phyloP scores from a whole-genome alignment of 2,113 vertebrate genomes.

The Chamaetylas fuelleborni region DNA sequence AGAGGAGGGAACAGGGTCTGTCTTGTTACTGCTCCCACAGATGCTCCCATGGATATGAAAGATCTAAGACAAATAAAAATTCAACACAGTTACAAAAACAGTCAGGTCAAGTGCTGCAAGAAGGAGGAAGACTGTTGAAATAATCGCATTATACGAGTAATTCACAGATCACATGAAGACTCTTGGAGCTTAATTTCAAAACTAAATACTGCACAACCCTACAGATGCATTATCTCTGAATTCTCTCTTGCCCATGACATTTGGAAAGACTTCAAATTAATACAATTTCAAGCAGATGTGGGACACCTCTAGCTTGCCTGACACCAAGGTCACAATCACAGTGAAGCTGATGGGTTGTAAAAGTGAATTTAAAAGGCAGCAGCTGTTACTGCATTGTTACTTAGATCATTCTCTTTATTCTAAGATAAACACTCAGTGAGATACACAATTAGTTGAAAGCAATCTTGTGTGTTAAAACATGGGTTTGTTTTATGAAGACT shows the following conservation, averaged over 20 bases:
- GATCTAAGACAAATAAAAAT: conserved; percentile 72
- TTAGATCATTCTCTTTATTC: neutral
- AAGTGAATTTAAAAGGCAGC: neutral
- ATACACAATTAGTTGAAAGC: neutral
- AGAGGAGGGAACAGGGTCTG: conserved; percentile 75
- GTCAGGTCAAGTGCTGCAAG: neutral
- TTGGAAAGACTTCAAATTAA: neutral
- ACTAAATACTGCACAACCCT: neutral
- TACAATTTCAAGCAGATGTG: neutral
- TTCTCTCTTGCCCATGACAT: neutral
- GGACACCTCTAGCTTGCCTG: neutral
- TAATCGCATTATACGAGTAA: neutral
- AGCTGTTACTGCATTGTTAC: neutral
- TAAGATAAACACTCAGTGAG: neutral
- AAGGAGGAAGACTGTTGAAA: neutral
- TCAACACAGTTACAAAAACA: neutral
- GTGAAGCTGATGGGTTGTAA: neutral
- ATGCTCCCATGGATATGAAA: conserved; percentile 68
- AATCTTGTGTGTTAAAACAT: neutral
- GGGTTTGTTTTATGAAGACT: neutral
- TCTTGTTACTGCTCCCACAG: conserved; percentile 75
- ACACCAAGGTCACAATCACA: neutral
- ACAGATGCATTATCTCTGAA: neutral
- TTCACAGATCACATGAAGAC: neutral
- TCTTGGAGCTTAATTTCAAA: neutral